Percentiles rank a stretch among this genome's conserved stretches.
phyloP scores from a whole-genome alignment of 2,797 vertebrate genomes.

The Onychomys leucogaster region DNA sequence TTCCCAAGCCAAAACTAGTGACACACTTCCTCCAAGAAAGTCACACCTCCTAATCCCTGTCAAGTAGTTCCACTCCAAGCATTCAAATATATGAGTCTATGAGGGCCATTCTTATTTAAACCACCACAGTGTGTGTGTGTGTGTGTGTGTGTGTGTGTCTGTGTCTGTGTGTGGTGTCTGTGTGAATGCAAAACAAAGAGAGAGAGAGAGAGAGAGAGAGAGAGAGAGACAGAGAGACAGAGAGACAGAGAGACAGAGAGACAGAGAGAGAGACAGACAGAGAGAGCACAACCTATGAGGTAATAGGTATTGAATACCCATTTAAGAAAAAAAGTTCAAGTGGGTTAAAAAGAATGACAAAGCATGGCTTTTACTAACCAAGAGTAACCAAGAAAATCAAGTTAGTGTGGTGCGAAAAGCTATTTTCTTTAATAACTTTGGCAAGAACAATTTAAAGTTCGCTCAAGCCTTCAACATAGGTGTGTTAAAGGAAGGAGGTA shows the following conservation, averaged over 20 bases:
- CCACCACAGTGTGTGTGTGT: not conserved
- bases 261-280: not conserved
- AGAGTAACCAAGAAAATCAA: conserved; percentile 34
- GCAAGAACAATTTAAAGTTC: not conserved
- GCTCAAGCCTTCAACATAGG: not conserved
- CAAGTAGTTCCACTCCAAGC: not conserved
- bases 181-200: too few species aligned
- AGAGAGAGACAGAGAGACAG: too few species aligned
- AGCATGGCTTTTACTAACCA: not conserved
- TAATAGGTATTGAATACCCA: not conserved
- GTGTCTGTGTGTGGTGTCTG: too few species aligned
- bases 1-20: too few species aligned
- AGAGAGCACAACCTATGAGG: not conserved
- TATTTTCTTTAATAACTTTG: not conserved
- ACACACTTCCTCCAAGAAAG: not conserved
- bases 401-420: not conserved
- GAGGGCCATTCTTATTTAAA: not conserved
- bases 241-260: too few species aligned
- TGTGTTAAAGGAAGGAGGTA: not conserved
- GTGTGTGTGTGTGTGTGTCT: not conserved
- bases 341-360: not conserved
- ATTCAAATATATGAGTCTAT: not conserved
- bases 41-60: not conserved
- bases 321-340: conserved; percentile 43
- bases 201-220: too few species aligned